Base-by-base conservation (phyloP, 92 coral and sea anemone genomes). In the Phymanthus crucifer region DNA sequence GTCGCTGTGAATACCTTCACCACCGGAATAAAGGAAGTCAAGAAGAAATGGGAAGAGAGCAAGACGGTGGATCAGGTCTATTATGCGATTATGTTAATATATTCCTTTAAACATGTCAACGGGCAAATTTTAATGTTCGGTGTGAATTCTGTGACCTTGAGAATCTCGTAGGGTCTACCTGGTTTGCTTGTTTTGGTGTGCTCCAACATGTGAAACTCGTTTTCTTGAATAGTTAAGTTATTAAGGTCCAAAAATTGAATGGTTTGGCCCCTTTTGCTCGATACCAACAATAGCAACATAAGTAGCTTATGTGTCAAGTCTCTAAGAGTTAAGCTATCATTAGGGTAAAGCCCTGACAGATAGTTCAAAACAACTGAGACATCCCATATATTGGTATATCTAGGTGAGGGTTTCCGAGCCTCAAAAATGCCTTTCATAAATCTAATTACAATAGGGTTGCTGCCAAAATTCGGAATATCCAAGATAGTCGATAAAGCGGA, bases 151-250 rank as follows among this genome's bases (percentile, higher is more conserved):
- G n/a, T n/a, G n/a, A 86, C 67, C 6, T 16, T n/a, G 40, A 86
- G 73, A 6, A 31, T 37, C 21, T 37, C 70, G 17, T 57, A 36
- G 11, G 75, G 64, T 54, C 47, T 36, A 16, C 70, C 57, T 23
- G 92, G 89, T 46, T 80, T 85, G 18, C 87, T 76, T 24, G 87
- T 85, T 69, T 88, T 88, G 3, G 69, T 84, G 66, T 84, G 88
- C 3, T 79, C 82, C 6, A 68, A 45, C 2, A 75, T 57, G 16
- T 84, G 54, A 69, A 88, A 88, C 4, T 72, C 14, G 40, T 66
- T n/a, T 26, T 64, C 87, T 40, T 21, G n/a, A 32, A 75, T 74
- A 11, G 10, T 34, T 87, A 84, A 74, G 5, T 72, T 45, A 12
- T 66, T 38, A n/a, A 57, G 4, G 66, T 57, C 66, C 29, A 57